Evolutionary conservation across 1,140 invertebrate species (phyloP), one percentile per base, ranked within the genome.

Genomic region (Heliconius melpomene): DNA sequence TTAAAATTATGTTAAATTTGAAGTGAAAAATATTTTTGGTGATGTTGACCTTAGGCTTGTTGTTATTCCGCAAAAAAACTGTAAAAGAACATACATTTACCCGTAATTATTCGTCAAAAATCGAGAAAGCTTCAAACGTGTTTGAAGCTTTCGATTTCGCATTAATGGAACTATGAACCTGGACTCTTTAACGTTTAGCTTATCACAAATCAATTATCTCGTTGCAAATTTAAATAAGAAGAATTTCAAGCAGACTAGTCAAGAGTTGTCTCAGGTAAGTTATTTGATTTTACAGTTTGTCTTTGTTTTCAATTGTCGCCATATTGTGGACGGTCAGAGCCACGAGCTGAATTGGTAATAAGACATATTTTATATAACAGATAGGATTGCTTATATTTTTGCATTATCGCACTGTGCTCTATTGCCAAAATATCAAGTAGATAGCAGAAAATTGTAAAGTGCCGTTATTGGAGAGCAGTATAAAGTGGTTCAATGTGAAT

Each of bases 101-200:
- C 83, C 80, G 85, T 92, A 90, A 84, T 89, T 85, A 91, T 91
- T 87, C 88, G 87, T 88, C 88, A 89, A 88, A 93, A 91, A 91
- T 92, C 89, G 83, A 94, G 91, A 94, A 97, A 97, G 97, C 97
- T 97, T 97, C 97, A 97, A 97, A 96, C 95, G 94, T 95, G 95
- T 97, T 97, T 97, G 97, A 97, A 92, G 90, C 91, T 93, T 93
- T 92, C 89, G 87, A 82, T 86, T 91, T 90, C 89, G 97, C 96
- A 89, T 93, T 97, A 96, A 98, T 98, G 97, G 97, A 98, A 98
- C 97, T 98, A 99, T 99, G 98, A 98, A 98, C 97, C 97, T 98
- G 96, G 98, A 98, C 96, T 97, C 98, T 96, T 97, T 98, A 96
- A 98, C 97, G 96, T 98, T 98, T 97, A 98, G 98, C 96, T 97